Evolutionary conservation across 2,888 invertebrate genomes (phyloP), one percentile per base, ranked within the genome.

Genomic region (Hydrotaea diabolus): DNA sequence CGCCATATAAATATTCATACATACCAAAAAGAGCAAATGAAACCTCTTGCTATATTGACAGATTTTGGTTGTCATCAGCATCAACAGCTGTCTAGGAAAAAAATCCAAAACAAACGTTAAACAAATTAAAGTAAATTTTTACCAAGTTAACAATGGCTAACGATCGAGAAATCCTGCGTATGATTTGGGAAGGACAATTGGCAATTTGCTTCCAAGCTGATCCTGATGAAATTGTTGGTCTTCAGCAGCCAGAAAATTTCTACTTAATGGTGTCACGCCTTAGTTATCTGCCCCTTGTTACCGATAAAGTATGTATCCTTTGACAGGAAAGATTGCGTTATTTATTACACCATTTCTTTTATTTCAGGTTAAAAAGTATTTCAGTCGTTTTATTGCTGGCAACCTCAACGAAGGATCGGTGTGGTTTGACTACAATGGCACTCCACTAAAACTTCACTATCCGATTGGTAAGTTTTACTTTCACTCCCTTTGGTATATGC

Each of bases 141-240:
- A n/a, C n/a, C n/a, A n/a, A n/a, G n/a, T 1, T n/a, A 55, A 4
- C 3, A 88, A 98, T 98, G 98, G 97, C 98, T 86, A 97, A 98
- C 90, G 99, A 99, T 92, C 94, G 98, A 89, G 98, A 99, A 94
- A 96, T 99, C 81, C 93, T 98, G 78, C 94, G 98, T 81, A 98
- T 98, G 93, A 95, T 98, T 88, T 99, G 99, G 99, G 98, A 98
- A 89, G 98, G 98, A 23, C 96, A 97, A 92, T 94, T 99, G 71
- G 98, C 99, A 0, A 95, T 99, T 78, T 97, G 98, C 93, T 99
- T 99, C 92, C 95, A 95, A 89, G 93, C 99, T 72, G 95, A 97
- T 89, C 94, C 96, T 43, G 97, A 98, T 89, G 98, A 99, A 94
- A 95, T 97, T 31, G 95, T 95, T 91, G 96, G 97, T 89, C 94